Conservation (phyloP, 1,140 invertebrate genomes). For the Apis mellifera region Amel_HAv3.1 CM009943.2:6605501-6606000, state of each 20-base stretch:
- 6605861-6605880: conserved; percentile 69
- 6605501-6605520: conserved; percentile 51
- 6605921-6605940: conserved; percentile 68
- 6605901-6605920: conserved; percentile 68
- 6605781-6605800: conserved; percentile 76
- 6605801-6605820: conserved; percentile 69
- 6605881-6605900: conserved; percentile 48
- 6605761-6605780: conserved; percentile 63
- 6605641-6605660: not conserved
- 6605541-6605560: conserved; percentile 18
- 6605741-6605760: not conserved
- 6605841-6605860: conserved; percentile 63
- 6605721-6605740: conserved; percentile 19
- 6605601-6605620: conserved; percentile 13
- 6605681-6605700: not conserved
- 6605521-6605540: conserved; percentile 30
- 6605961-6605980: conserved; percentile 57
- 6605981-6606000: conserved; percentile 29
- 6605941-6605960: conserved; percentile 62
- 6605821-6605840: conserved; percentile 75
- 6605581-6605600: conserved; percentile 52
- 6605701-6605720: conserved; percentile 26
- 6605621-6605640: not conserved
- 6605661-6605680: not conserved
- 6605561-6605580: conserved; percentile 1